phyloP scores from a whole-genome alignment of 2,113 vertebrate genomes.

The Pseudonaja textilis region DNA sequence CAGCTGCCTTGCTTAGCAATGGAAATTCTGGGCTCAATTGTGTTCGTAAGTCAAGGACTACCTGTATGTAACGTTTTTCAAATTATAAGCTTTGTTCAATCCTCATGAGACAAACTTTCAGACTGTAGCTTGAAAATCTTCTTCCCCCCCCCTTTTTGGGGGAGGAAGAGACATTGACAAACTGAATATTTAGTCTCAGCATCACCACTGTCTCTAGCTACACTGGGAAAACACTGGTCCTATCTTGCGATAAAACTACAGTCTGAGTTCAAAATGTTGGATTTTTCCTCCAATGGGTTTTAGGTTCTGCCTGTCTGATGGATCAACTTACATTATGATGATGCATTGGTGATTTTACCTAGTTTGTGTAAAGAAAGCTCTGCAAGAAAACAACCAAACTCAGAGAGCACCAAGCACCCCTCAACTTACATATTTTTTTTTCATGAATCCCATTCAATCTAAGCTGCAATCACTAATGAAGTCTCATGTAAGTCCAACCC shows the following conservation, averaged over 20 bases:
- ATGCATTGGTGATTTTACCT: no score
- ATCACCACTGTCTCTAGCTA: neutral
- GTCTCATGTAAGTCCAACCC: no score
- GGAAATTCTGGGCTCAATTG: no score
- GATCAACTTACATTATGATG: neutral
- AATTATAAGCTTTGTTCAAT: neutral
- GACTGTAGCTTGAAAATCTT: neutral
- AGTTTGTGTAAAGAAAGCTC: neutral
- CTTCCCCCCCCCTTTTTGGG: rapidly evolving
- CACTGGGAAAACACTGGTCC: neutral
- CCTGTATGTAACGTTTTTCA: neutral
- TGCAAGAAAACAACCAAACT: neutral
- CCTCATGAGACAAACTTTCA: neutral
- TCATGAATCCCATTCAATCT: no score
- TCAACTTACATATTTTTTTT: neutral
- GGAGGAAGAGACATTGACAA: neutral
- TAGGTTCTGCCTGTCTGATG: neutral
- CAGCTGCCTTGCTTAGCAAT: no score
- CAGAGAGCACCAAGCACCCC: neutral
- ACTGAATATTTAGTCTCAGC: neutral
- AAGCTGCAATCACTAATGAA: no score
- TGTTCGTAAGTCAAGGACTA: no score
- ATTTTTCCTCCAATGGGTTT: neutral
- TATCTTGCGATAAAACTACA: neutral
- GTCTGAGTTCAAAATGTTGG: neutral